Percentiles rank a stretch among this genome's conserved stretches.
Evolutionary conservation across 2,113 vertebrate genomes (phyloP).

Genomic region (Gopherus flavomarginatus): DNA sequence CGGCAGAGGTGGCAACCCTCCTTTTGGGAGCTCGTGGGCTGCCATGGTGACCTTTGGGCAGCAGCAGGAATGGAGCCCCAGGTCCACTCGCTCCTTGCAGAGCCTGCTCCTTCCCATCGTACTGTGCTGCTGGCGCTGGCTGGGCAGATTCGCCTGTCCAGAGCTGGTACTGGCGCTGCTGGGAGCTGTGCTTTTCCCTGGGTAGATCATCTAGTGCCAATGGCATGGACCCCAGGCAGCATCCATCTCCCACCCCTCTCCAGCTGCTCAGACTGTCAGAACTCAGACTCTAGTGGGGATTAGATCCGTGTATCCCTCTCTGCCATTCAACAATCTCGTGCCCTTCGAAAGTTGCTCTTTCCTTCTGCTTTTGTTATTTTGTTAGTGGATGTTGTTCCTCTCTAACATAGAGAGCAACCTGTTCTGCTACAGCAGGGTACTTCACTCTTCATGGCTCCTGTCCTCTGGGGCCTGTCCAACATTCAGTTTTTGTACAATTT

Average conservation of each 20-base stretch:
- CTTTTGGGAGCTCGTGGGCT: no score
- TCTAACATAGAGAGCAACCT: slow-evolving; percentile 25
- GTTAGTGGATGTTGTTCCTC: neutral
- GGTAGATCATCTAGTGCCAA: no score
- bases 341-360: neutral
- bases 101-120: no score
- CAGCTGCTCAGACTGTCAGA: neutral
- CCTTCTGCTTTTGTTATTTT: neutral
- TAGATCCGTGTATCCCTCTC: no score
- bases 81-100: no score
- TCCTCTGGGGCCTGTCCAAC: neutral
- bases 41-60: no score
- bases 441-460: neutral
- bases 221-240: neutral
- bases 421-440: neutral
- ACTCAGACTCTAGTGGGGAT: neutral
- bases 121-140: no score
- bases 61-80: no score
- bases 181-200: no score
- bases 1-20: no score
- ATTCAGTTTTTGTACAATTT: neutral
- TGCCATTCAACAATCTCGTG: neutral
- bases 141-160: no score
- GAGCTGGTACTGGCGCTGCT: no score
- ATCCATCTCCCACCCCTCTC: neutral